Evolutionary conservation across 2,797 vertebrate species (phyloP).

Genomic region (Alauda arvensis): DNA sequence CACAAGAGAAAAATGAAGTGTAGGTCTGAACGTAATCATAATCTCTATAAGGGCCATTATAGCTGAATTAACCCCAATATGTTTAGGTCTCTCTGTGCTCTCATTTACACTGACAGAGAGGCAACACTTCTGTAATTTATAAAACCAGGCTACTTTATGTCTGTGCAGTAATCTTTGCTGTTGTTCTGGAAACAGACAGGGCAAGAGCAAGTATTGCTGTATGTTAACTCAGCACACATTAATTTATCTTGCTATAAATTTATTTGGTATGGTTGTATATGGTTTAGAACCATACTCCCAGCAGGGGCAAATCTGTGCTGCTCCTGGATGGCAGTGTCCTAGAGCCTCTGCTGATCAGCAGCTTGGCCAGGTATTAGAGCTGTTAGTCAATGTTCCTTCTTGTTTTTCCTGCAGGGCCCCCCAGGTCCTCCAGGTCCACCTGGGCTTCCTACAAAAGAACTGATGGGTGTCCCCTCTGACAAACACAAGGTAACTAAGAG

Average conservation of each 20-base stretch:
- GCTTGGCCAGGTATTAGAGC: neutral
- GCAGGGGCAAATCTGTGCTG: neutral
- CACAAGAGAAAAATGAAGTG: neutral
- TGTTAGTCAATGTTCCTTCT: neutral
- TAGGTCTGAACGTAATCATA: neutral
- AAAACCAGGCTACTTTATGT: neutral
- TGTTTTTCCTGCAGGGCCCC: constrained; percentile 70
- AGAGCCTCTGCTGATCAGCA: neutral
- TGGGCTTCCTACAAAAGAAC: constrained; percentile 52
- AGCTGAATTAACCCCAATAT: neutral
- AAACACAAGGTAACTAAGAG: constrained; percentile 68
- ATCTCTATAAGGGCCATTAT: neutral
- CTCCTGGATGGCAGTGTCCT: neutral
- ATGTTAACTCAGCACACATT: neutral
- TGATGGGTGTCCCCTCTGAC: constrained; percentile 21
- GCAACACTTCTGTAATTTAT: neutral
- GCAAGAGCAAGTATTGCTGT: neutral
- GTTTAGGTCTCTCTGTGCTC: neutral
- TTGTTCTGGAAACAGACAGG: neutral
- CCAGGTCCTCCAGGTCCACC: constrained; percentile 70
- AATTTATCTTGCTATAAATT: neutral
- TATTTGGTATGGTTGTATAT: neutral
- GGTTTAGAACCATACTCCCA: neutral
- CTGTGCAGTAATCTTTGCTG: neutral
- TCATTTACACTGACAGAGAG: neutral